These are phyloP conservation scores for Heterocephalus glaber DNA, from an alignment of 2,113 vertebrate species.

Conservation along the genomic window DNA sequence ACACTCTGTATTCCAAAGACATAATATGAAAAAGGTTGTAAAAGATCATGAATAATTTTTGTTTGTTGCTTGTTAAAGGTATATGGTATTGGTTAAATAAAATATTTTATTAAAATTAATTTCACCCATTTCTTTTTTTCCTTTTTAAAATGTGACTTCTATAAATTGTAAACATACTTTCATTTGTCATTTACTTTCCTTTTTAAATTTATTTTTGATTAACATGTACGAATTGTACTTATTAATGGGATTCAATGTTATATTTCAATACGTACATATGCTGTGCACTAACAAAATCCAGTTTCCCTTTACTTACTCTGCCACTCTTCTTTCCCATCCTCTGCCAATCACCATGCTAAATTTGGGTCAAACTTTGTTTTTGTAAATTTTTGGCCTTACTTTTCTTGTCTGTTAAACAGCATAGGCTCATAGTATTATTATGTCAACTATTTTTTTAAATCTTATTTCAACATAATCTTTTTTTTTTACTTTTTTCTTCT, in stretches of 20 bases:
- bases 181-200: not conserved
- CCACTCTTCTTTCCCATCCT: too few species aligned
- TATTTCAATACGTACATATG: not conserved
- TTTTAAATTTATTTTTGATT: not conserved
- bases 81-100: not conserved
- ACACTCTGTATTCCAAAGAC: not conserved
- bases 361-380: not conserved
- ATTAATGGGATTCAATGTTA: too few species aligned
- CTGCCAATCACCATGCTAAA: not conserved
- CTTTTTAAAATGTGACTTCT: not conserved
- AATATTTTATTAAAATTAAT: not conserved
- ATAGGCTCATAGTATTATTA: not conserved
- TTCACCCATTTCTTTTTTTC: not conserved
- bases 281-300: not conserved
- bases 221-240: not conserved
- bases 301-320: not conserved
- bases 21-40: not conserved
- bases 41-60: not conserved
- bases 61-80: not conserved
- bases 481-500: too few species aligned
- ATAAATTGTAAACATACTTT: not conserved
- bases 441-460: not conserved
- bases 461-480: too few species aligned
- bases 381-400: not conserved
- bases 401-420: not conserved